Conservation (phyloP, 2,888 invertebrate species). For the Lasioglossum villosulum region DNA sequence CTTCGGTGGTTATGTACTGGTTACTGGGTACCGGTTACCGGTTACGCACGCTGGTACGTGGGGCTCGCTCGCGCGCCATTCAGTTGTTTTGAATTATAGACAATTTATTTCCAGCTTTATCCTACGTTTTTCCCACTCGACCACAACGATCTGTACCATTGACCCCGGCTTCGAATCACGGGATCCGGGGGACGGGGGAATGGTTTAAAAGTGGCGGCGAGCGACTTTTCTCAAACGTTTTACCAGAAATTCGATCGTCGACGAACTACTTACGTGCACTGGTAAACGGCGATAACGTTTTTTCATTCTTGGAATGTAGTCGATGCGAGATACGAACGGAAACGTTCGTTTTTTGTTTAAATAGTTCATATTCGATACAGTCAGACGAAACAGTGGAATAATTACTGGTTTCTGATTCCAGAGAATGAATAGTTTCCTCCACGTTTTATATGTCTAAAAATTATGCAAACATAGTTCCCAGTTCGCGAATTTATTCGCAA, state of each 20-base stretch:
- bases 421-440: neutral
- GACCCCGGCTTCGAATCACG: neutral
- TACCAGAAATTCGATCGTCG: neutral
- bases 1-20: constrained; percentile 62
- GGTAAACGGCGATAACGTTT: neutral
- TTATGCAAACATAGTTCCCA: neutral
- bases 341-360: too few species aligned
- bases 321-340: too few species aligned
- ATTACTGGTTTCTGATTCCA: neutral
- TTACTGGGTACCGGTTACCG: too few species aligned
- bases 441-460: neutral
- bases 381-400: neutral
- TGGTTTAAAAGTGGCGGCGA: neutral
- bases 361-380: too few species aligned
- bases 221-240: neutral
- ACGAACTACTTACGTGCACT: neutral
- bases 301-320: neutral
- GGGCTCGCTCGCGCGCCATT: constrained; percentile 54
- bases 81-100: constrained; percentile 54
- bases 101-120: constrained; percentile 18
- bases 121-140: neutral
- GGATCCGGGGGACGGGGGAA: neutral
- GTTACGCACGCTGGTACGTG: constrained; percentile 29
- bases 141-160: neutral
- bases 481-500: neutral